A percentile compares a stretch with the other conserved stretches of the same genome.
These are phyloP conservation scores for Akabosia matsudoensis DNA, from an alignment of 1,140 invertebrate genomes.

Conservation along the genomic window DNA sequence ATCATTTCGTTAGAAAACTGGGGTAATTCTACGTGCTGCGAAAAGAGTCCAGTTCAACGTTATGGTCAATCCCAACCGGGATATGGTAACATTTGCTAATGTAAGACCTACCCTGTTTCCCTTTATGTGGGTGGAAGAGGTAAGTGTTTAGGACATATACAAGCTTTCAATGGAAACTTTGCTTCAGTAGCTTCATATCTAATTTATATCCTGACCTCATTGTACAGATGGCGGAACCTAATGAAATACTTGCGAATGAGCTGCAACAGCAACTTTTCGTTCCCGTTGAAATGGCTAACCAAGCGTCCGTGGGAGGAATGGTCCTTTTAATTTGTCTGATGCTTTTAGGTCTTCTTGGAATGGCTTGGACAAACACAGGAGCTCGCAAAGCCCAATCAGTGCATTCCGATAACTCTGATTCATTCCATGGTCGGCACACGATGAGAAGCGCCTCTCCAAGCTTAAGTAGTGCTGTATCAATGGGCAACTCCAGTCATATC, in stretches of 20 bases:
- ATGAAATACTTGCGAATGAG: constrained; percentile 31
- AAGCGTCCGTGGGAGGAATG: constrained; percentile 37
- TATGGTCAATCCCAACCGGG: constrained; percentile 38
- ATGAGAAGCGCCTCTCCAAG: constrained; percentile 18
- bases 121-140: constrained; percentile 47
- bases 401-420: constrained; percentile 31
- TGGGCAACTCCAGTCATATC: background rate
- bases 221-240: constrained; percentile 33
- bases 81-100: constrained; percentile 43
- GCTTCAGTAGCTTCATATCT: background rate
- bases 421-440: constrained; percentile 28
- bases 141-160: constrained; percentile 8
- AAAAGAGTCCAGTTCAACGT: constrained; percentile 51
- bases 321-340: constrained; percentile 29
- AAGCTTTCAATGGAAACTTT: background rate
- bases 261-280: constrained; percentile 33
- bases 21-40: constrained; percentile 47
- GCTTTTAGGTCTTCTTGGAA: constrained; percentile 31
- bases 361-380: background rate
- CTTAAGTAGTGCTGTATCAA: constrained; percentile 14
- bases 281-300: constrained; percentile 35
- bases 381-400: constrained; percentile 21
- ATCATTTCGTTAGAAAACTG: constrained; percentile 46
- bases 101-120: constrained; percentile 38
- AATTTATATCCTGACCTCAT: background rate